phyloP scores from a whole-genome alignment of 2,797 vertebrate genomes.

The Dermochelys coriacea region DNA sequence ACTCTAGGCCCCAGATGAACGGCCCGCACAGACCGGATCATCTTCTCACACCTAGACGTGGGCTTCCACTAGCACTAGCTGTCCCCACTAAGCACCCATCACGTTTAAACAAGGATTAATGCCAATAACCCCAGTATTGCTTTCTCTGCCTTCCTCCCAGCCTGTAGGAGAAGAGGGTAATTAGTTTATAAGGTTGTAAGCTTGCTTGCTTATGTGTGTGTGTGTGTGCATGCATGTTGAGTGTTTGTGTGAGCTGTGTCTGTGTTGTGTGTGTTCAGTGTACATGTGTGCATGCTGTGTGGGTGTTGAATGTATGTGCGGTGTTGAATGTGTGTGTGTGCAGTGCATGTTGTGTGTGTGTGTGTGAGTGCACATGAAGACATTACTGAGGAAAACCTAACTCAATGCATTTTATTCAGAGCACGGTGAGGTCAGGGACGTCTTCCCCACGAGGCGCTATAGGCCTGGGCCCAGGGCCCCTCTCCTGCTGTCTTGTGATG shows the following conservation, averaged over 20 bases:
- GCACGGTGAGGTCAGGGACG: accelerated
- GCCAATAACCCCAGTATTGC: background rate
- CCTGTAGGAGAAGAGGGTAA: background rate
- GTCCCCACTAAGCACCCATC: accelerated
- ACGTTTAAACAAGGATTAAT: background rate
- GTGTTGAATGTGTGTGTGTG: background rate
- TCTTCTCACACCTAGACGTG: background rate
- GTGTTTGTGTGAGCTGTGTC: background rate
- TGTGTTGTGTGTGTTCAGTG: background rate
- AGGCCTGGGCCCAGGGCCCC: background rate
- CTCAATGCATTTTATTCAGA: background rate
- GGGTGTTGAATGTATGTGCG: too few species aligned
- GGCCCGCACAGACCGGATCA: background rate
- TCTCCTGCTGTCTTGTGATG: background rate
- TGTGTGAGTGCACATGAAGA: background rate
- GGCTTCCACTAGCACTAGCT: background rate
- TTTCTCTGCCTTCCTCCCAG: background rate
- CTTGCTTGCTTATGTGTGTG: background rate
- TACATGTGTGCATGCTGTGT: too few species aligned
- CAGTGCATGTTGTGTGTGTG: background rate
- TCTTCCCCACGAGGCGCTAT: accelerated
- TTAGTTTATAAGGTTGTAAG: background rate
- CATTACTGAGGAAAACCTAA: background rate
- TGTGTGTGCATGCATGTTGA: background rate
- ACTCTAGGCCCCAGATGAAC: accelerated